Evolutionary conservation across 2,888 invertebrate genomes (phyloP).

Genomic region (Agrypnus murinus): DNA sequence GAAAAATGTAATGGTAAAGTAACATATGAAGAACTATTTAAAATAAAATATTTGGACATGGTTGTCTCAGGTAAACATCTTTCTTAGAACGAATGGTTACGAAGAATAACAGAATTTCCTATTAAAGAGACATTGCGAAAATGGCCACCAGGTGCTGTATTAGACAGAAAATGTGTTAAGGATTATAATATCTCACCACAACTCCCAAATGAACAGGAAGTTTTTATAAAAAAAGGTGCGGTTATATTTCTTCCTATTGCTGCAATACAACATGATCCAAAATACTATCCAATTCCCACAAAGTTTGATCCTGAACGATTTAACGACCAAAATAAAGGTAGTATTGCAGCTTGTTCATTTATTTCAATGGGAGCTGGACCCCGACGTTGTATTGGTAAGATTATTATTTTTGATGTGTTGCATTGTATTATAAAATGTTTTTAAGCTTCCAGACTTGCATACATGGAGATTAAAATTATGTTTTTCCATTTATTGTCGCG

Average conservation of each 20-base stretch:
- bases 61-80: slow-evolving; percentile 46
- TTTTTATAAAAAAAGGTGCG: slow-evolving; percentile 70
- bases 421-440: slow-evolving; percentile 51
- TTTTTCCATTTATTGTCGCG: slow-evolving; percentile 64
- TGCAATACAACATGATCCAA: slow-evolving; percentile 74
- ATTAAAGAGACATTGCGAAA: slow-evolving; percentile 75
- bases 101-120: background rate
- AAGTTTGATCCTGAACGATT: slow-evolving; percentile 75
- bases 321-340: slow-evolving; percentile 72
- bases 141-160: slow-evolving; percentile 74
- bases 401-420: slow-evolving; percentile 66
- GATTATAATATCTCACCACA: slow-evolving; percentile 73
- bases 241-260: slow-evolving; percentile 71
- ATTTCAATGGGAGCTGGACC: slow-evolving; percentile 74
- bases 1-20: slow-evolving; percentile 50
- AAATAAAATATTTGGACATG: slow-evolving; percentile 63
- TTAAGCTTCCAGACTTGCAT: slow-evolving; percentile 64
- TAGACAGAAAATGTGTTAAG: slow-evolving; percentile 74
- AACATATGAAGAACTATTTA: slow-evolving; percentile 58
- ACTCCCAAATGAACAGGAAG: slow-evolving; percentile 63
- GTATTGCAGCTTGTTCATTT: slow-evolving; percentile 72
- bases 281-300: slow-evolving; percentile 74
- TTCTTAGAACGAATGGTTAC: background rate
- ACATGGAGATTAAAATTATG: slow-evolving; percentile 69
- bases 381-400: slow-evolving; percentile 67